Percentiles rank a stretch among this genome's conserved stretches.
phyloP scores from a whole-genome alignment of 1,140 invertebrate genomes.

The Lasioglossum baleicum region DNA sequence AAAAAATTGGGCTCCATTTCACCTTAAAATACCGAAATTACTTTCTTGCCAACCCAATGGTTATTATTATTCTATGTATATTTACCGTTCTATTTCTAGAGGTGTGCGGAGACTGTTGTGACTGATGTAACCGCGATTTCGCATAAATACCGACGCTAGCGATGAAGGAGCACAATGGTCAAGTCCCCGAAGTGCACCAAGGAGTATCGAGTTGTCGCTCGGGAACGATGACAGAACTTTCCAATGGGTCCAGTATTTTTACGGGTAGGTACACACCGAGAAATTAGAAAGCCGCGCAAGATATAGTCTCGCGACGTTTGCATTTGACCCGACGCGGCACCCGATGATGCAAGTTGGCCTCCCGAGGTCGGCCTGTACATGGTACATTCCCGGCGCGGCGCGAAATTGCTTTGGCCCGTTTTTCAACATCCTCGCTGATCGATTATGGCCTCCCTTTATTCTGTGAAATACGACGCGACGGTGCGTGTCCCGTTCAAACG shows the following conservation, averaged over 20 bases:
- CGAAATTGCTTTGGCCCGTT: slow-evolving; percentile 56
- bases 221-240: not conserved
- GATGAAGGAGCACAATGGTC: too few species aligned
- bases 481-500: slow-evolving; percentile 1
- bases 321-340: slow-evolving; percentile 47
- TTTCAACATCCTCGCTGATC: slow-evolving; percentile 61
- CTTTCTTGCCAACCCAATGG: too few species aligned
- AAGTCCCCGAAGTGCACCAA: too few species aligned
- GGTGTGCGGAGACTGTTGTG: too few species aligned
- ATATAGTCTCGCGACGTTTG: slow-evolving; percentile 34
- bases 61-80: too few species aligned
- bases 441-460: slow-evolving; percentile 57
- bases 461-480: slow-evolving; percentile 29
- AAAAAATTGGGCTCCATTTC: too few species aligned
- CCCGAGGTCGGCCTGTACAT: slow-evolving; percentile 41
- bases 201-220: not conserved
- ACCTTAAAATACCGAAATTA: too few species aligned
- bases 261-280: not conserved
- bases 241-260: slow-evolving; percentile 3
- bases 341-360: slow-evolving; percentile 35
- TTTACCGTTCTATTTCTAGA: too few species aligned
- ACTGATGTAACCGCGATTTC: too few species aligned
- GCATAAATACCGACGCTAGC: too few species aligned
- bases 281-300: slow-evolving; percentile 37
- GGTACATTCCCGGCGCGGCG: slow-evolving; percentile 22